Conservation (phyloP, 2,797 vertebrate species). For the Ciconia nigra region DNA sequence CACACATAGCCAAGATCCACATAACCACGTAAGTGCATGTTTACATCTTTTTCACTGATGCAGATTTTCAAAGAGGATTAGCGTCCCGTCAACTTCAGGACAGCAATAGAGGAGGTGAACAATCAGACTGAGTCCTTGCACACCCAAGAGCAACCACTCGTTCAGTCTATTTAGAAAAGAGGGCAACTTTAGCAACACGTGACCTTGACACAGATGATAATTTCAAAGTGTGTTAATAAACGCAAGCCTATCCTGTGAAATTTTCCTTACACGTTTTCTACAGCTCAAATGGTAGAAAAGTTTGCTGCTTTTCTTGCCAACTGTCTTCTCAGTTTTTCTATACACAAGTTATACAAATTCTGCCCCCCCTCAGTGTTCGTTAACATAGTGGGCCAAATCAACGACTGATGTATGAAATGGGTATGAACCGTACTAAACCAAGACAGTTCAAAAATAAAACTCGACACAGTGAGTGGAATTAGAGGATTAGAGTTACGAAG, state of each 20-base stretch:
- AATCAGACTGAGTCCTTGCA: neutral
- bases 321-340: neutral
- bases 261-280: neutral
- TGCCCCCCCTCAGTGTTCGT: neutral
- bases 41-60: neutral
- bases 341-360: neutral
- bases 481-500: neutral
- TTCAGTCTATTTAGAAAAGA: neutral
- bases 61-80: neutral
- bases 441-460: neutral
- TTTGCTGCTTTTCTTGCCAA: neutral
- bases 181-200: neutral
- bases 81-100: neutral
- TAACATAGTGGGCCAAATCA: neutral
- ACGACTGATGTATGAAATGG: neutral
- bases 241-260: neutral
- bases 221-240: neutral
- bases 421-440: neutral
- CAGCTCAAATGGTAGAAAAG: neutral
- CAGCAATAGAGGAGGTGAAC: neutral
- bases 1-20: neutral
- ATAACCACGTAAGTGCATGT: neutral
- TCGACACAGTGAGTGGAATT: neutral
- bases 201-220: neutral
- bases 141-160: neutral